Percentiles rank a stretch among this genome's conserved stretches.
These are phyloP conservation scores for Thamnaconus septentrionalis DNA, from an alignment of 2,113 vertebrate species.

Conservation along the genomic window DNA sequence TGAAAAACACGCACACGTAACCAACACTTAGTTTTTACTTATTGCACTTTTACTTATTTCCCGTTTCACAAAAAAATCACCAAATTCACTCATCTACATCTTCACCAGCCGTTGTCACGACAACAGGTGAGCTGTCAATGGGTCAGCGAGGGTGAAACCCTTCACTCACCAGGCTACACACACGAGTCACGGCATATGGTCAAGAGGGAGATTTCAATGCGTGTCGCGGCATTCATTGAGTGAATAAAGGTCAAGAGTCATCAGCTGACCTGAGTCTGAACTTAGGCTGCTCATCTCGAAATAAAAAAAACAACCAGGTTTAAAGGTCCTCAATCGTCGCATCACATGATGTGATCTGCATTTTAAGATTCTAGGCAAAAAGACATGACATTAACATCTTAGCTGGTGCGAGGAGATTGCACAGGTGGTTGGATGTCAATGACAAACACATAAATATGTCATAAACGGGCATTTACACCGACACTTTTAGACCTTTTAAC, in stretches of 20 bases:
- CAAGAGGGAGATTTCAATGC: background rate
- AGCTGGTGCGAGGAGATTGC: too few species aligned
- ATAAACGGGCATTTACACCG: too few species aligned
- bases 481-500: too few species aligned
- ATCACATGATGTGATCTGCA: too few species aligned
- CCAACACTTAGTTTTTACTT: too few species aligned
- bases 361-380: too few species aligned
- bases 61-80: background rate
- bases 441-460: too few species aligned
- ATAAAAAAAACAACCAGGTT: too few species aligned
- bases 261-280: slow-evolving; percentile 6
- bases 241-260: background rate
- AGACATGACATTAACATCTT: too few species aligned
- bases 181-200: background rate
- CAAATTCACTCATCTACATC: background rate
- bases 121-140: background rate
- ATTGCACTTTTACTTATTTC: too few species aligned
- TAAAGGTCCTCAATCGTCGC: too few species aligned
- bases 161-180: background rate
- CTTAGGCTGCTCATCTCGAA: background rate
- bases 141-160: background rate
- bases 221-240: background rate
- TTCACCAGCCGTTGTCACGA: background rate
- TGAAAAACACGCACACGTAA: background rate
- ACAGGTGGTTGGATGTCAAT: too few species aligned